These are phyloP conservation scores for Sebastes cheni DNA, from an alignment of 2,797 vertebrate species.

Conservation along the genomic window DNA sequence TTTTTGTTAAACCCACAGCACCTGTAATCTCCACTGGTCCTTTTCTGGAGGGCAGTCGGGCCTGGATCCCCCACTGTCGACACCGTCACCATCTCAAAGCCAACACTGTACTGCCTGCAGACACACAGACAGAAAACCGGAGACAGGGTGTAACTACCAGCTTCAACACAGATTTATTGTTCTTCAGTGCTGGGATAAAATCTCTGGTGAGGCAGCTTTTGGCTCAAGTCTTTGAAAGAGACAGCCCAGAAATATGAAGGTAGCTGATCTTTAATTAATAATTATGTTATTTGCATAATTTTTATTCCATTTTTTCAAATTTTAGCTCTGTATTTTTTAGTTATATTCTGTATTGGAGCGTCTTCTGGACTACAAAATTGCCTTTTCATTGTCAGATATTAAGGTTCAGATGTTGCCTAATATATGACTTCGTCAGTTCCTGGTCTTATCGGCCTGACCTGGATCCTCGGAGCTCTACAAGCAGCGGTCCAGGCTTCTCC, in stretches of 20 bases:
- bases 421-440: background rate
- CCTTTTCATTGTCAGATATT: background rate
- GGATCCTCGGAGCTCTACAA: conserved; percentile 93
- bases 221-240: too few relatives aligned
- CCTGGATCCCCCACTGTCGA: conserved; percentile 87
- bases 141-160: background rate
- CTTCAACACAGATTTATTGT: background rate
- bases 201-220: background rate
- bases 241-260: too few relatives aligned
- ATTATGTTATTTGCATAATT: too few relatives aligned
- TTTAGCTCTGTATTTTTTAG: too few relatives aligned
- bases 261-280: too few relatives aligned
- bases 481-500: conserved; percentile 90
- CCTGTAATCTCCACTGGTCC: conserved; percentile 96
- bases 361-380: background rate
- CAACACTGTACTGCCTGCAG: conserved; percentile 95
- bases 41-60: conserved; percentile 86
- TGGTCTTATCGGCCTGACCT: conserved; percentile 84
- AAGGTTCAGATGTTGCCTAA: background rate
- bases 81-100: conserved; percentile 92
- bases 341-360: background rate
- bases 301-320: too few relatives aligned
- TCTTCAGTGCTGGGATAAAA: background rate
- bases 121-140: conserved; percentile 1
- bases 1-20: conserved; percentile 37